Evolutionary conservation across 2,113 vertebrate species (phyloP), one percentile per base, ranked within the genome.

Genomic region (Lycaon pictus): DNA sequence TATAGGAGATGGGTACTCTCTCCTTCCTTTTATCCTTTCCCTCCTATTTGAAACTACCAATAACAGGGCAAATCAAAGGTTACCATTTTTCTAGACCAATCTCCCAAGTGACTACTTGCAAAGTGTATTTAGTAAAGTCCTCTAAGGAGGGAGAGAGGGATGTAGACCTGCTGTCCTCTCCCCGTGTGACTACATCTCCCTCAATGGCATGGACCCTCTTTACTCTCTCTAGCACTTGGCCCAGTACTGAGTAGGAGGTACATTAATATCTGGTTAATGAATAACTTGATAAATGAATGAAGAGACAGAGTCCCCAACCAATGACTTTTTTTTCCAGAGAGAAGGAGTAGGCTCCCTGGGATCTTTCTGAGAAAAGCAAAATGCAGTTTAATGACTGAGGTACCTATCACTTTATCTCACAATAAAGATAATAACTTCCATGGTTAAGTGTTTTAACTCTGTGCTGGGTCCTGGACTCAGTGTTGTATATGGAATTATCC

Each of bases 91-190:
- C 19, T 35, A 76, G 62, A 76, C 19, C 55, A 37, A 83, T 43
- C 23, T 65, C 16, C n/a, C 67, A 77, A 35, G 0, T 51, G 27
- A 37, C 29, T 15, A 53, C 48, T 25, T 76, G 15, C 12, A 67
- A 97, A 72, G 53, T 53, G 35, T 72, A 60, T 77, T 77, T 72
- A 53, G 71, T 43, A 37, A 94, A 71, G 76, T 79, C 37, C 16
- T 65, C 29, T 7, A 51, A 71, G 15, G 5, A 80, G 35, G 22
- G 22, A 53, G 23, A 90, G 27, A 76, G 11, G 25, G 71, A 27
- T 1, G 1, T 2, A 25, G 35, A 53, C 15, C 27, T 37, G 2
- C 2, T 10, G 43, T 77, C 37, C 3, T 35, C 16, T 1, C 5
- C 12, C 25, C 10, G 12, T 0, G 8, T 48, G 23, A 85, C 4